A percentile compares a stretch with the other conserved stretches of the same genome.
phyloP scores from a whole-genome alignment of 2,888 invertebrate species.

The Kuschelorhynchus macadamiae region DNA sequence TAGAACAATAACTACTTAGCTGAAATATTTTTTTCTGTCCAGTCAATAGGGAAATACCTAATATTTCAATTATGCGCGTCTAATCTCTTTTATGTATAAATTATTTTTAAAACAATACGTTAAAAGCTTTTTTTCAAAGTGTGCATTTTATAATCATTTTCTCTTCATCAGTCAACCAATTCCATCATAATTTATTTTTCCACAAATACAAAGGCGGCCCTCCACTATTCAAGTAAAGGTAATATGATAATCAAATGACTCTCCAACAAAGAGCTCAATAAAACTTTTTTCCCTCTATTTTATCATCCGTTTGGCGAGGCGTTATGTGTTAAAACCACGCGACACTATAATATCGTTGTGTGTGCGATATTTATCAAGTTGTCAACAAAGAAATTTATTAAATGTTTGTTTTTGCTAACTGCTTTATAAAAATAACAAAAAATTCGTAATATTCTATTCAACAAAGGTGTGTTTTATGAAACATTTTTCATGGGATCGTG shows the following conservation, averaged over 20 bases:
- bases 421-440: constrained; percentile 45
- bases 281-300: constrained; percentile 25
- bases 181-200: background rate
- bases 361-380: constrained; percentile 43
- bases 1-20: too few species aligned
- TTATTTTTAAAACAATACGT: too few species aligned
- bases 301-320: constrained; percentile 35
- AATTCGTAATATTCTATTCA: constrained; percentile 9
- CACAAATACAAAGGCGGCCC: background rate
- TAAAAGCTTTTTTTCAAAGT: too few species aligned
- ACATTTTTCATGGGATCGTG: constrained; percentile 5
- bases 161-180: background rate
- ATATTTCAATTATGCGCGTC: too few species aligned
- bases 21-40: too few species aligned
- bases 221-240: constrained; percentile 14
- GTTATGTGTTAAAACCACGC: constrained; percentile 46
- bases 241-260: constrained; percentile 39
- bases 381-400: constrained; percentile 47
- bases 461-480: constrained; percentile 20
- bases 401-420: constrained; percentile 47
- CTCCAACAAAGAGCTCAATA: constrained; percentile 31
- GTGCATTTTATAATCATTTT: background rate
- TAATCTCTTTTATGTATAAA: too few species aligned
- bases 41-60: too few species aligned
- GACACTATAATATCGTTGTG: constrained; percentile 35